Base-by-base conservation (phyloP, 1,140 invertebrate genomes). In the Sinella curviseta region DNA sequence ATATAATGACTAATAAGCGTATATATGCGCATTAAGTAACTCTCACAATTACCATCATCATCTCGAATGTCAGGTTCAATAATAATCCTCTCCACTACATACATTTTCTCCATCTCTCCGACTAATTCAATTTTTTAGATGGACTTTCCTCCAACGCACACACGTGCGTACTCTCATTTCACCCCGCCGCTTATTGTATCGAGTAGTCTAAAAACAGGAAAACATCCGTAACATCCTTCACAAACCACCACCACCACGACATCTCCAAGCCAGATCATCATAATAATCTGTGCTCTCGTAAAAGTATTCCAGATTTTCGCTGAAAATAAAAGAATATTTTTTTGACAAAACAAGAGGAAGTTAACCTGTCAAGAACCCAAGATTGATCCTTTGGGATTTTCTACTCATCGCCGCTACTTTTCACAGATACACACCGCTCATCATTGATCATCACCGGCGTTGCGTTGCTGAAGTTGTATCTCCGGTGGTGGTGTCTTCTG, bases 331-430 rank as follows among this genome's bases (percentile, higher is more conserved):
- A 60, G 24, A 3, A n/a, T n/a, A n/a, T n/a, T n/a, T n/a, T n/a
- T 60, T 60, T 26, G 8, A 60, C 24, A 33, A n/a, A n/a, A n/a
- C n/a, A n/a, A n/a, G 65, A 70, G 65, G 65, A 70, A 70, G 65
- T 70, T 30, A 70, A 70, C 65, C 65, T 70, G 65, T 70, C 65
- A 70, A 17, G 8, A 31, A 17, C 26, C 65, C 8, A 70, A 70
- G 65, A 70, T 70, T 70, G 65, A 70, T 70, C 65, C 65, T 70
- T 33, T 33, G 65, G 65, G 65, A 70, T 70, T 70, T 70, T 33
- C 39, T 48, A 20, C 39, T 48, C 39, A 48, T 48, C 39, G 39
- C 39, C 39, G 39, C n/a, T n/a, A n/a, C n/a, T 48, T 20, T 20
- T 48, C 39, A 8, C 8, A 48, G 8, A 20, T 48, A 8, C 39